A percentile compares a stretch with the other conserved stretches of the same genome.
Evolutionary conservation across 2,113 vertebrate species (phyloP).

Genomic region (Aix galericulata): DNA sequence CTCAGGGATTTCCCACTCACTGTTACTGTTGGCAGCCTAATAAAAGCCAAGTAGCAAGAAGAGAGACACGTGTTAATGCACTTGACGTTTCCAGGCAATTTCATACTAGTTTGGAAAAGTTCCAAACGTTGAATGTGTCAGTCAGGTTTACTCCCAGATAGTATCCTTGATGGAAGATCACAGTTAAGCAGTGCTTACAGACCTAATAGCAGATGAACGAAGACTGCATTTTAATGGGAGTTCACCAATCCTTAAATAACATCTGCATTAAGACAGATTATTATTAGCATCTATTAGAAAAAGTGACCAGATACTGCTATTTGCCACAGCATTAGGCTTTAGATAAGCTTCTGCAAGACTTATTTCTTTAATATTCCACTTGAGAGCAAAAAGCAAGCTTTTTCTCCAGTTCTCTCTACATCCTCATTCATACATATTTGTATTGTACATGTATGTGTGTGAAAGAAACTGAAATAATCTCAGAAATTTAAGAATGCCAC

Average conservation of each 20-base stretch:
- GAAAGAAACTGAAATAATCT: not conserved
- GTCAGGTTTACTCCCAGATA: not conserved
- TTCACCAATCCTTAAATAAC: not conserved
- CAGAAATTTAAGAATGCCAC: not conserved
- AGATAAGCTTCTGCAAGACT: not conserved
- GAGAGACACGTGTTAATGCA: not conserved
- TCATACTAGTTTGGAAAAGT: not conserved
- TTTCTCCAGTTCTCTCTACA: not conserved
- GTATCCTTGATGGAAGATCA: not conserved
- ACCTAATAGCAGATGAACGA: not conserved
- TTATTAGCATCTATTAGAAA: not conserved
- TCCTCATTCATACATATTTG: not conserved
- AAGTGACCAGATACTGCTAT: not conserved
- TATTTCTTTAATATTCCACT: not conserved
- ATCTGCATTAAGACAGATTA: not conserved
- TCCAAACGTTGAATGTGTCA: not conserved
- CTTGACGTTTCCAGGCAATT: not conserved
- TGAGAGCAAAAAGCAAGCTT: not conserved
- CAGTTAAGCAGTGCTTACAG: not conserved
- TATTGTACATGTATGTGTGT: not conserved
- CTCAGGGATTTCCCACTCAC: not conserved
- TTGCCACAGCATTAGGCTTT: not conserved
- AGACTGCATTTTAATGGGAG: not conserved
- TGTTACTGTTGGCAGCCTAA: not conserved
- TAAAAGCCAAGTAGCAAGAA: not conserved